Evolutionary conservation across 2,113 vertebrate species (phyloP).

Genomic region (Craseonycteris thonglongyai): DNA sequence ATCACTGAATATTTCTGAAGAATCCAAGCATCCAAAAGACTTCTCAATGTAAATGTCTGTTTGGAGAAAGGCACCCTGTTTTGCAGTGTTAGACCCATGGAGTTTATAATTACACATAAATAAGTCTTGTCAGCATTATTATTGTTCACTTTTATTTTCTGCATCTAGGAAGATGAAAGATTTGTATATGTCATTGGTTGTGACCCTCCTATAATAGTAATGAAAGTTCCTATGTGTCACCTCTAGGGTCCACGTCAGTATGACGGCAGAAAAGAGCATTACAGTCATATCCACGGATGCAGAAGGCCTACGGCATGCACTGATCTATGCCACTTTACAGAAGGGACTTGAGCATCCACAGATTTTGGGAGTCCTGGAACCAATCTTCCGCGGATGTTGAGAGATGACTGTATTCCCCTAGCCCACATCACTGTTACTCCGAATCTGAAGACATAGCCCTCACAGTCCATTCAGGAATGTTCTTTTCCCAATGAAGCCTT

Average conservation of each 20-base stretch:
- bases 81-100: not conserved
- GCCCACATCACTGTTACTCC: conserved; percentile 9
- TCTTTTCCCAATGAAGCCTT: conserved; percentile 59
- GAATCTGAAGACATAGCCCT: conserved; percentile 63
- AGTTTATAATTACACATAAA: not conserved
- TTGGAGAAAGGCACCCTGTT: not conserved
- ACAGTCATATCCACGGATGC: not conserved
- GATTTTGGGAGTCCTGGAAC: not conserved
- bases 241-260: not conserved
- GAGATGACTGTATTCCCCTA: not conserved
- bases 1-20: conserved; percentile 6
- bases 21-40: not conserved
- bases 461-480: conserved; percentile 59
- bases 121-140: not conserved
- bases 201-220: not conserved
- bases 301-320: not conserved
- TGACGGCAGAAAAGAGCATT: not conserved
- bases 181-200: not conserved
- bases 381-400: too few relatives aligned
- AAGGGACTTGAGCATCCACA: not conserved
- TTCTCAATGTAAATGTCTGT: not conserved
- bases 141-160: not conserved
- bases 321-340: not conserved
- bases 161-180: not conserved
- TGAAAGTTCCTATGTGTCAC: not conserved